Evolutionary conservation across 2,113 vertebrate species (phyloP).

Genomic region (Salminus brasiliensis): DNA sequence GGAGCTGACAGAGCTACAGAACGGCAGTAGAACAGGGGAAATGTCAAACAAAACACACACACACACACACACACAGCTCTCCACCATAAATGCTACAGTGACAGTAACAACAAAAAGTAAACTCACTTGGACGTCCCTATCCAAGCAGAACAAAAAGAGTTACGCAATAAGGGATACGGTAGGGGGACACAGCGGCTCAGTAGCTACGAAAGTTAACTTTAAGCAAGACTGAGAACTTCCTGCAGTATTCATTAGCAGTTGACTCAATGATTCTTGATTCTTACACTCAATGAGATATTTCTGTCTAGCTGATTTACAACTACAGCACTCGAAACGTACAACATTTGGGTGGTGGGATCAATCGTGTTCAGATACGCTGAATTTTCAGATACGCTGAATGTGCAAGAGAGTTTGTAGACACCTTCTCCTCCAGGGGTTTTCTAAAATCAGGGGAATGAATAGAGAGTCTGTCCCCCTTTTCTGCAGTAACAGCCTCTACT

Average conservation of each 20-base stretch:
- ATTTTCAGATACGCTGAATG: too few species aligned
- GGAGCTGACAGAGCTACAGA: conserved; percentile 44
- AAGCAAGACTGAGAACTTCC: background rate
- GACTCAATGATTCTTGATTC: too few species aligned
- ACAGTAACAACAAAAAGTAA: background rate
- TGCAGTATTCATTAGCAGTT: background rate
- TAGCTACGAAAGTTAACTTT: background rate
- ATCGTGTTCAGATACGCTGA: too few species aligned
- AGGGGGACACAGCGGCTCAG: background rate
- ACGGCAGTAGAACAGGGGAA: conserved; percentile 42
- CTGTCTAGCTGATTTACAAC: too few species aligned
- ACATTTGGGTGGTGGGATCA: too few species aligned
- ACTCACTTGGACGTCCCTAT: background rate
- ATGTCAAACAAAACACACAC: conserved; percentile 41
- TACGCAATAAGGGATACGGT: background rate
- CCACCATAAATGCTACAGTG: conserved; percentile 21
- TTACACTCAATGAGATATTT: too few species aligned
- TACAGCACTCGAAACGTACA: too few species aligned
- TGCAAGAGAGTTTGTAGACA: too few species aligned
- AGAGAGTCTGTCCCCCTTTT: too few species aligned
- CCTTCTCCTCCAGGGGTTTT: too few species aligned
- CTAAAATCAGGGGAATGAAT: too few species aligned
- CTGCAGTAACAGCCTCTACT: too few species aligned
- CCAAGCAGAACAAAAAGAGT: background rate
- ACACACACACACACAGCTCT: background rate